These are phyloP conservation scores for Nudaria mundana DNA, from an alignment of 2,888 invertebrate species.

Conservation along the genomic window DNA sequence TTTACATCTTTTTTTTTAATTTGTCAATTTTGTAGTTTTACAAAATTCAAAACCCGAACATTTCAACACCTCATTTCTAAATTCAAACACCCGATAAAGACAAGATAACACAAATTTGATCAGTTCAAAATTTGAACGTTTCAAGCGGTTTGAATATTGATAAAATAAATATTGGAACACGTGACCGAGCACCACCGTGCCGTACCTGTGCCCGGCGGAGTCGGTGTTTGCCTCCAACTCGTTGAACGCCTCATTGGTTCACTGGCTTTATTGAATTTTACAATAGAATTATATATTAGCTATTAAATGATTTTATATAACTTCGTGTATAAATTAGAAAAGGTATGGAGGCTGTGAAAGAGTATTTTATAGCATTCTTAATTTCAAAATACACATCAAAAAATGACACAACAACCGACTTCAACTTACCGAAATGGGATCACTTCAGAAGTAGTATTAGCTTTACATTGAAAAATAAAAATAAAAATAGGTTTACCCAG, in stretches of 20 bases:
- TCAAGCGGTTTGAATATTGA: constrained; percentile 66
- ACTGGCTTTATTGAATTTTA: constrained; percentile 19
- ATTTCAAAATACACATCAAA: too few relatives aligned
- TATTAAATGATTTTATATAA: neutral
- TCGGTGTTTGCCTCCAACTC: constrained; percentile 26
- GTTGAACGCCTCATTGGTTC: constrained; percentile 30
- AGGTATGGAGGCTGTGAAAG: neutral
- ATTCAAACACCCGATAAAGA: constrained; percentile 23
- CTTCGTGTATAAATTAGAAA: too few relatives aligned
- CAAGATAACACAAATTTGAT: constrained; percentile 28
- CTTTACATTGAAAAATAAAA: too few relatives aligned
- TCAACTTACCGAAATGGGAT: too few relatives aligned
- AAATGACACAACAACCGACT: too few relatives aligned
- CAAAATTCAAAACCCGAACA: neutral
- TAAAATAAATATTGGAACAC: constrained; percentile 70
- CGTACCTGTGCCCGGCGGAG: constrained; percentile 7
- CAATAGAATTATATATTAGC: constrained; percentile 3
- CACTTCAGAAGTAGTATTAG: too few relatives aligned
- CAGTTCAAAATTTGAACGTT: constrained; percentile 40
- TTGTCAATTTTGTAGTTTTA: too few relatives aligned
- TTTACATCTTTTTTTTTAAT: too few relatives aligned
- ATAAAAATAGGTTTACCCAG: too few relatives aligned
- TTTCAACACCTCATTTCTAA: constrained; percentile 3
- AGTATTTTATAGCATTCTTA: too few relatives aligned
- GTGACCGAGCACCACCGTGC: constrained; percentile 47